Base-by-base conservation (phyloP, 53 echinoderm and acorn worm species). In the Astropecten irregularis region DNA sequence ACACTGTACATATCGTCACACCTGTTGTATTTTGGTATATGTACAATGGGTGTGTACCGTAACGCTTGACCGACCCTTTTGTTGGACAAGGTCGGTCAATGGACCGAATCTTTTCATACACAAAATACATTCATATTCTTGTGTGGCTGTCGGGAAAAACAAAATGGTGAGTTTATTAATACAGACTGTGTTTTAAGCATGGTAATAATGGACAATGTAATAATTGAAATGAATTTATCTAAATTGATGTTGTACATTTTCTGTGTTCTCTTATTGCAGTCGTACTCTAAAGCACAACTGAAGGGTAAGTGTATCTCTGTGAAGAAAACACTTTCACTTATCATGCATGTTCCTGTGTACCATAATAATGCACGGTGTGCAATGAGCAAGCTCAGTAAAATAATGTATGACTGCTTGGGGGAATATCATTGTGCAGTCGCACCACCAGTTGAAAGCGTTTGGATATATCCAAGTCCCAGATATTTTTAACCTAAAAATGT, bases 211-310 rank as follows among this genome's bases (percentile, higher is more conserved):
- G 13, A 61, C 16, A 29, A 30, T 61, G 52, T 35, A 28, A 2
- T 10, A 53, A 16, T n/a, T n/a, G n/a, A n/a, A 11, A 18, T 54
- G 9, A 27, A n/a, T n/a, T 19, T 4, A 21, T 25, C 22, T 22
- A 73, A n/a, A 2, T 2, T 52, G 10, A 73, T 33, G 36, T 52
- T 50, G 9, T n/a, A 9, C 9, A 18, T 66, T 10, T 3, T 23
- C 16, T 53, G 29, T 20, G 29, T 38, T 49, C 58, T 29, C 37
- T 3, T 2, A n/a, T 79, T 62, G 26, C 62, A 79, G 79, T 79
- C 79, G 23, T 79, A 79, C 48, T 59, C 79, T 14, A 61, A 79
- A 79, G 62, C 79, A 25, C 61, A 79, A 34, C 46, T 79, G 28
- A 79, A 62, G 16, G 79, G 79, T 79, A 30, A 79, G 79, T 79